These are phyloP conservation scores for Epinotia ramella DNA, from an alignment of 2,888 invertebrate genomes.

Conservation along the genomic window DNA sequence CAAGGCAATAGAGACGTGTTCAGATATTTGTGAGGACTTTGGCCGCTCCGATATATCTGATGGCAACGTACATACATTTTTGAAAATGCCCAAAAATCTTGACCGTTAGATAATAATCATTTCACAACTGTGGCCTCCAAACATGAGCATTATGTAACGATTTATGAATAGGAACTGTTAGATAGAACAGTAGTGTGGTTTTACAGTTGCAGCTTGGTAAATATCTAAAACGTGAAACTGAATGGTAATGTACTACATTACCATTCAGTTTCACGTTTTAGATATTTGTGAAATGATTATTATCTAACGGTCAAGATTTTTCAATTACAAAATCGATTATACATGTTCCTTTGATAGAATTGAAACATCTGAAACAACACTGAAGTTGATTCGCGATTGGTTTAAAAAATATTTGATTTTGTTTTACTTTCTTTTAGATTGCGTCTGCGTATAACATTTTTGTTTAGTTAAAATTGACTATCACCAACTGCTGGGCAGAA, in stretches of 20 bases:
- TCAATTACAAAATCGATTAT: slow-evolving; percentile 33
- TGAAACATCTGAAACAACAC: slow-evolving; percentile 17
- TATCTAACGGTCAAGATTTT: slow-evolving; percentile 29
- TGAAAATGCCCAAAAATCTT: no score
- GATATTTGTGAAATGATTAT: slow-evolving; percentile 22
- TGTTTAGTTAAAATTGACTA: no score
- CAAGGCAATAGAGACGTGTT: no score
- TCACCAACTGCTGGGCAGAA: background rate
- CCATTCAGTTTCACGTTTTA: no score
- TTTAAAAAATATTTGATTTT: background rate
- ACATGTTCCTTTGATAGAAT: slow-evolving; percentile 29
- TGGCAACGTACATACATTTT: no score
- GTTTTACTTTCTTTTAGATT: slow-evolving; percentile 10
- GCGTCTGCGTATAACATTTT: background rate
- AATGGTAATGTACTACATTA: no score
- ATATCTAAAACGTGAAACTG: no score
- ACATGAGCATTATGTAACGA: slow-evolving; percentile 13
- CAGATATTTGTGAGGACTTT: no score
- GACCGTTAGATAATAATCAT: no score
- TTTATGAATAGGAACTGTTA: background rate
- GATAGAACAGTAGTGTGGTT: background rate
- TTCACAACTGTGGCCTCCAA: slow-evolving; percentile 11
- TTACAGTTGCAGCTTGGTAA: no score
- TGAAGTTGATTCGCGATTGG: slow-evolving; percentile 9
- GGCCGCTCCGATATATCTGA: no score